Base-by-base conservation (phyloP, 2,797 vertebrate species). In the Cynodonichthys magdalenae region DNA sequence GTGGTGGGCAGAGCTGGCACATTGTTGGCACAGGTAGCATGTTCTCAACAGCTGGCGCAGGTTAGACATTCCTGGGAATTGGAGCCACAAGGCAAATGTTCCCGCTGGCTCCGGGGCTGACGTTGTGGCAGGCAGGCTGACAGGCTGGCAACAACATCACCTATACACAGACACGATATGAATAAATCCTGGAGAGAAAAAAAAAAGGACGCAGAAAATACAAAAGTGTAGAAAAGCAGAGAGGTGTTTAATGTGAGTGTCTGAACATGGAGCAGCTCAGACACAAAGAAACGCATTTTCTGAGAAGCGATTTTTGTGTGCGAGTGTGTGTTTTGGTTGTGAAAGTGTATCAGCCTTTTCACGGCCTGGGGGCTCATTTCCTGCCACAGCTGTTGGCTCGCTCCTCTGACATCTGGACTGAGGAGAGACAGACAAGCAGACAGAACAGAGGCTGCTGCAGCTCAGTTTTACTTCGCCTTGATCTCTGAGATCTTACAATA, bases 61-160 rank as follows among this genome's bases (percentile, higher is more conserved):
- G 96, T 98, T 98, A 97, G 95, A 94, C 96, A 95, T 97, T 97
- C 96, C 96, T 97, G 97, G 97, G 97, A 98, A 96, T 97, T 97
- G 95, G 94, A 95, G 95, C 95, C 97, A 95, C 95, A 95, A 96
- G 96, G 96, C 96, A 96, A 96, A 98, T 98, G 96, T 97, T 98
- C 95, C 93, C 93, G 94, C 96, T 97, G 95, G 95, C 96, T 90
- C 34, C 89, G 93, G 93, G 93, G 94, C 93, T 95, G 92, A 91
- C 90, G 88, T 93, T 91, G 93, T 93, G 85, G 95, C 94, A 95
- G 81, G 87, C 95, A 92, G 95, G 94, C 95, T 95, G 84, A 91
- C 94, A 92, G 94, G 92, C 95, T 95, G 95, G 93, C 95, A 82
- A 12, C 66, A 57, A 67, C 64, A 66, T 72, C 48, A 8, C 57